phyloP scores from a whole-genome alignment of 2,888 invertebrate genomes.

The Norana najaformis region DNA sequence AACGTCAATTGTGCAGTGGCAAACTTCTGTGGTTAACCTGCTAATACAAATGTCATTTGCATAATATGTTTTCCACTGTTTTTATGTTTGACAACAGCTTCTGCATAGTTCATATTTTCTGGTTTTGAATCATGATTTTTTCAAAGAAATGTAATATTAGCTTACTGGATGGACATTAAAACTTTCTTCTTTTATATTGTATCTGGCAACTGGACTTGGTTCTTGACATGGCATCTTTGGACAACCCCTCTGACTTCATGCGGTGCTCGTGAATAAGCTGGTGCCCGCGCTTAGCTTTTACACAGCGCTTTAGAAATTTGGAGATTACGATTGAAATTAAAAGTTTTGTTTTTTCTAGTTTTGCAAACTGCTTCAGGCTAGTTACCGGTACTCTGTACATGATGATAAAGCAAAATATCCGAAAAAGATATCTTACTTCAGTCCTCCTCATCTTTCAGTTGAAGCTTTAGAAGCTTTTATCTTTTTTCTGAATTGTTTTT shows the following conservation, averaged over 20 bases:
- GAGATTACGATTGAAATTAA: no score
- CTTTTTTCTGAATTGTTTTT: background rate
- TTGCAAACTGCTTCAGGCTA: background rate
- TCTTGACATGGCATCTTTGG: no score
- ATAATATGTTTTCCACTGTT: background rate
- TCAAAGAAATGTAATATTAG: background rate
- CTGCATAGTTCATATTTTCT: background rate
- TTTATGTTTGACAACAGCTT: background rate
- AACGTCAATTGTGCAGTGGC: background rate
- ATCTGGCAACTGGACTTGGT: no score
- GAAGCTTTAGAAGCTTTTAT: constrained; percentile 77
- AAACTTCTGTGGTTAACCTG: background rate
- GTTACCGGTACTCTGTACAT: constrained; percentile 66
- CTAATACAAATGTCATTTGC: background rate
- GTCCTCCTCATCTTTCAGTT: constrained; percentile 81
- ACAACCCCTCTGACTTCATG: no score
- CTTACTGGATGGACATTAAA: background rate
- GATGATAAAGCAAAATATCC: constrained; percentile 84
- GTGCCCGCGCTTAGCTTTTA: no score
- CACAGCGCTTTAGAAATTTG: no score
- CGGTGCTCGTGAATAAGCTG: no score
- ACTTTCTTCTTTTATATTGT: background rate
- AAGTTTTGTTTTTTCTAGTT: background rate
- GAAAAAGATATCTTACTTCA: constrained; percentile 76
- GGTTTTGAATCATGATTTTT: background rate